Conservation (phyloP, 2,888 invertebrate species). For the Fragum sueziense region DNA sequence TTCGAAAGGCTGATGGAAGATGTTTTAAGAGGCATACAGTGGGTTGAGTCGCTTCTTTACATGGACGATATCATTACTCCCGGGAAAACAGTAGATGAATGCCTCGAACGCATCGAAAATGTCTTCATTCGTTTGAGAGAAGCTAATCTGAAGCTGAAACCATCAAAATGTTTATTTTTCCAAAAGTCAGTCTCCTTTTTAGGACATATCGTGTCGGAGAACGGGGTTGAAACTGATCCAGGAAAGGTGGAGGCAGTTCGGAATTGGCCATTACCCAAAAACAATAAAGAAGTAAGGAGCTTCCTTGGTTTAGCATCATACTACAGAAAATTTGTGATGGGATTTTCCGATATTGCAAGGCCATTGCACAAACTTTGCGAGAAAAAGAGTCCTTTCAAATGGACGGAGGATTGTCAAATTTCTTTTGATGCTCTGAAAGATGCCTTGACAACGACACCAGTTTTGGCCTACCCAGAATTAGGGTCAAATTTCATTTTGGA, state of each 20-base stretch:
- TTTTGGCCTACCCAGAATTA: constrained; percentile 28
- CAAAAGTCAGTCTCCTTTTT: constrained; percentile 27
- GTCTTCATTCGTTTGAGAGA: constrained; percentile 30
- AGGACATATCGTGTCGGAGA: constrained; percentile 39
- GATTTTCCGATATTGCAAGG: constrained; percentile 39
- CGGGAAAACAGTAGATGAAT: constrained; percentile 24
- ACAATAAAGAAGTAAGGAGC: constrained; percentile 28
- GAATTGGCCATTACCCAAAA: constrained; percentile 35
- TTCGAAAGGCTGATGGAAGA: constrained; percentile 63
- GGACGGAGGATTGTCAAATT: constrained; percentile 37
- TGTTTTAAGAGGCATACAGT: constrained; percentile 45
- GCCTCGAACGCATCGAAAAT: constrained; percentile 22
- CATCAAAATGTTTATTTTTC: constrained; percentile 44
- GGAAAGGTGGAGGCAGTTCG: constrained; percentile 24
- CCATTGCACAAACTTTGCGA: constrained; percentile 41
- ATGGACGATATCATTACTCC: constrained; percentile 48
- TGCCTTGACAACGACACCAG: constrained; percentile 26
- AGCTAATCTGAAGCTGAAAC: constrained; percentile 40
- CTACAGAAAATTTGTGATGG: constrained; percentile 37
- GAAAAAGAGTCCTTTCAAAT: constrained; percentile 22
- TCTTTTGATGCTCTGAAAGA: constrained; percentile 29
- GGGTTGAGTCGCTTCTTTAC: constrained; percentile 40
- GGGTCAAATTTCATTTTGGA: constrained; percentile 35
- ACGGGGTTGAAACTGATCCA: constrained; percentile 39
- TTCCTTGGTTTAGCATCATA: constrained; percentile 40